Base-by-base conservation (phyloP, 37 sponge, comb jelly and placozoan genomes). In the Chondrilla cf. caribensis region DNA sequence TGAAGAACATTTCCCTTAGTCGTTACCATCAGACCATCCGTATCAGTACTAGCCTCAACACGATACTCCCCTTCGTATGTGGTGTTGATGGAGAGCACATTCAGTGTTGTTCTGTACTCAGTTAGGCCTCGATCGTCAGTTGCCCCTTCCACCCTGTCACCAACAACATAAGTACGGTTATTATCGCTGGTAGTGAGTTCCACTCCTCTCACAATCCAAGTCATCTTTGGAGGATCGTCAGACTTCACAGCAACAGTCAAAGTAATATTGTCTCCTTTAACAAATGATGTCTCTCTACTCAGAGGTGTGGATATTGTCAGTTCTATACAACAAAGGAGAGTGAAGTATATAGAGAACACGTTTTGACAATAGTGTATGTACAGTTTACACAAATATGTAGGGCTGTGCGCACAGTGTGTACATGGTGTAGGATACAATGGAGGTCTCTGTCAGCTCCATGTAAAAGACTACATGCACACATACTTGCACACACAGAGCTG, bases 151-250 rank as follows among this genome's bases (percentile, higher is more conserved):
- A 66, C 58, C 18, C 67, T 57, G 37, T 66, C 24, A 3, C 42
- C 28, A 67, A 73, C 24, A 22, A 8, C 0, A 43, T 73, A 73
- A 17, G 76, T 73, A n/a, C 44, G 9, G 43, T 73, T 73, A n/a
- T n/a, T n/a, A n/a, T n/a, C n/a, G 76, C 76, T 73, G 36, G 9
- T 2, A 3, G 76, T 73, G 21, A 73, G 0, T 8, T 36, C 44
- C 76, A 25, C 25, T 8, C 76, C 76, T 8, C 36, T 73, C 24
- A 73, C 76, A 73, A 22, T 39, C 76, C 76, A 73, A 1, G 21
- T 42, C 44, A 73, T 1, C 0, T 36, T 60, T 19, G 64, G 25
- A 39, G 88, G 84, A n/a, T 79, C 68, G 64, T 88, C 88, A 44
- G 84, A 78, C 19, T 28, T 43, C 71, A 88, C 84, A 55, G 0